Conservation (phyloP, 2,113 vertebrate species). For the Tragelaphus buxtoni region DNA sequence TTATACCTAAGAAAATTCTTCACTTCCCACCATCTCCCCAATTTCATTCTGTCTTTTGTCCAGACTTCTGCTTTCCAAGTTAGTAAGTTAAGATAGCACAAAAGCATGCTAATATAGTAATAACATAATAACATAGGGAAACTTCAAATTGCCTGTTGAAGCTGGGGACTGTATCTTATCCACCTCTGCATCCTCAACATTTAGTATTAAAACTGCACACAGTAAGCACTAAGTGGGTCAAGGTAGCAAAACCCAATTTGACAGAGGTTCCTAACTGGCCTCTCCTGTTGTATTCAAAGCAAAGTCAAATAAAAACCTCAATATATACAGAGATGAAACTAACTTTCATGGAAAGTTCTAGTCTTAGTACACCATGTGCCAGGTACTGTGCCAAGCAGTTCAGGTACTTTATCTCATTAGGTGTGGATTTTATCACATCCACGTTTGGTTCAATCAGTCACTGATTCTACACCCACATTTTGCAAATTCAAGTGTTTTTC, state of each 20-base stretch:
- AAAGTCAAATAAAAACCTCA: neutral
- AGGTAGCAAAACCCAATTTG: neutral
- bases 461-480: neutral
- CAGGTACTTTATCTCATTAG: neutral
- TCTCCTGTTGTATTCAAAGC: neutral
- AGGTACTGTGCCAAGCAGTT: neutral
- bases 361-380: neutral
- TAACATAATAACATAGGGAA: neutral
- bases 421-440: neutral
- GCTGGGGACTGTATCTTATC: neutral
- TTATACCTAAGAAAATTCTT: neutral
- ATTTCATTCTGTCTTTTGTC: neutral
- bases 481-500: slow-evolving; percentile 6
- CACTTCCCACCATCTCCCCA: neutral
- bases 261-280: neutral
- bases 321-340: neutral
- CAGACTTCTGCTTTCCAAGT: neutral
- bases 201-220: neutral
- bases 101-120: neutral
- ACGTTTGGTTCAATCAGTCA: neutral
- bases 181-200: neutral
- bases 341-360: neutral
- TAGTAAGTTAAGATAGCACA: neutral
- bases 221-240: neutral
- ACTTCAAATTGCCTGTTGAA: neutral